A percentile compares a stretch with the other conserved stretches of the same genome.
These are phyloP conservation scores for Daphoenositta chrysoptera DNA, from an alignment of 2,113 vertebrate species.

Conservation along the genomic window DNA sequence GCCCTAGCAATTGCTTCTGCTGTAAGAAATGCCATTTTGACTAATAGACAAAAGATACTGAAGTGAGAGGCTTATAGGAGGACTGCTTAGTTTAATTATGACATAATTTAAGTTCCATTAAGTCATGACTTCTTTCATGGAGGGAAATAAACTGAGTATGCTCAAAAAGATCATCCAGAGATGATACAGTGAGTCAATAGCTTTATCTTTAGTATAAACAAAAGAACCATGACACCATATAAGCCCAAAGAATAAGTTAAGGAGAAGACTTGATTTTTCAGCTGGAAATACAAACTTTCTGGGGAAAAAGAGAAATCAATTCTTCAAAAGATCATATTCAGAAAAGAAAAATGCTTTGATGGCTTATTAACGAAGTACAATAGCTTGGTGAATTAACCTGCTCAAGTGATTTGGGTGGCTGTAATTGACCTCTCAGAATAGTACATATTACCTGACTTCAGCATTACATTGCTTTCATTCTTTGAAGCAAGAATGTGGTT, in stretches of 20 bases:
- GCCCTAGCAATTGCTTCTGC: background rate
- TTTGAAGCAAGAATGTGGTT: fast-evolving
- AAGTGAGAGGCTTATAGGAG: background rate
- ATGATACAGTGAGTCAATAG: background rate
- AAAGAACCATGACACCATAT: background rate
- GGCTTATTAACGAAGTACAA: background rate
- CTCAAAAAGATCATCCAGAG: background rate
- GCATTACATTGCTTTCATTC: background rate
- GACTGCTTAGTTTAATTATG: background rate
- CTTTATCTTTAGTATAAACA: background rate
- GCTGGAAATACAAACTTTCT: background rate
- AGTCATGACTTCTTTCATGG: background rate
- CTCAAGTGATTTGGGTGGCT: background rate
- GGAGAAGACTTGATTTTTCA: background rate
- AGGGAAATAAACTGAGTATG: background rate
- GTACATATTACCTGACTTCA: background rate
- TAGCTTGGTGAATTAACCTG: background rate
- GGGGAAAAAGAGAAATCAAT: background rate
- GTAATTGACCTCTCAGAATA: background rate
- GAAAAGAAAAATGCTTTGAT: background rate
- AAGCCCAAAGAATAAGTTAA: background rate
- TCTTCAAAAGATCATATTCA: background rate
- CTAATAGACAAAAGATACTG: background rate
- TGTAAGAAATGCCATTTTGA: background rate
- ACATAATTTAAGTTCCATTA: background rate